A percentile compares a stretch with the other conserved stretches of the same genome.
phyloP scores from a whole-genome alignment of 2,113 vertebrate species.

The Passer montanus region DNA sequence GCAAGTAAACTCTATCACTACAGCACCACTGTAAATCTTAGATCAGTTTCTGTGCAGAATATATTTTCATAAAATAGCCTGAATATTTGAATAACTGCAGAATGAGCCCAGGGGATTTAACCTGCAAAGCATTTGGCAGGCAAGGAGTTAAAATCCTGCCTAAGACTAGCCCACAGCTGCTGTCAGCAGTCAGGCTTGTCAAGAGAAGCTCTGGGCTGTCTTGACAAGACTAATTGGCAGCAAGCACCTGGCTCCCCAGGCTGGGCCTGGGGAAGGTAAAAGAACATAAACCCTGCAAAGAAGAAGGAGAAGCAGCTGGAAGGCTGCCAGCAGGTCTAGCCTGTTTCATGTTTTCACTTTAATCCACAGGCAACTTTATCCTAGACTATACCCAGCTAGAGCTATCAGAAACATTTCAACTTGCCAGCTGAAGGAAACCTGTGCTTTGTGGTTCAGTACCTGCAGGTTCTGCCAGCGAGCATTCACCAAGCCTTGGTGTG shows the following conservation, averaged over 20 bases:
- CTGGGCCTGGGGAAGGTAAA: slow-evolving; percentile 17
- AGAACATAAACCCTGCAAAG: slow-evolving; percentile 46
- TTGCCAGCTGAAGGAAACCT: not conserved
- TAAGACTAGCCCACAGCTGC: slow-evolving; percentile 49
- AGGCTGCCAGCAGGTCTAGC: slow-evolving; percentile 26
- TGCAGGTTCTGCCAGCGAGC: not conserved
- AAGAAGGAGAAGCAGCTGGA: not conserved
- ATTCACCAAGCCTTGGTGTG: not conserved
- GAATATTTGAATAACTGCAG: not conserved
- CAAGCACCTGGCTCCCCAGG: slow-evolving; percentile 45
- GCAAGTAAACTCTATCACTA: not conserved
- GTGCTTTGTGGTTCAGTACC: not conserved
- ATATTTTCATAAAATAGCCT: not conserved
- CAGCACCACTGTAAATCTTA: not conserved
- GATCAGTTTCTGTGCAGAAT: not conserved
- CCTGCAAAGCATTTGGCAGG: not conserved
- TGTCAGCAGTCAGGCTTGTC: slow-evolving; percentile 61
- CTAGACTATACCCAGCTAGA: not conserved
- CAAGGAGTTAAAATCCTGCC: slow-evolving; percentile 43
- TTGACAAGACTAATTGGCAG: slow-evolving; percentile 66
- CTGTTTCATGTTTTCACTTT: not conserved
- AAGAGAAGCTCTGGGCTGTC: slow-evolving; percentile 43
- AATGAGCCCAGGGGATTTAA: not conserved
- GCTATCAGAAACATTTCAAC: not conserved
- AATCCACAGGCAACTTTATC: slow-evolving; percentile 3